These are phyloP conservation scores for Vandiemenella viatica DNA, from an alignment of 2,888 invertebrate genomes.

Conservation along the genomic window DNA sequence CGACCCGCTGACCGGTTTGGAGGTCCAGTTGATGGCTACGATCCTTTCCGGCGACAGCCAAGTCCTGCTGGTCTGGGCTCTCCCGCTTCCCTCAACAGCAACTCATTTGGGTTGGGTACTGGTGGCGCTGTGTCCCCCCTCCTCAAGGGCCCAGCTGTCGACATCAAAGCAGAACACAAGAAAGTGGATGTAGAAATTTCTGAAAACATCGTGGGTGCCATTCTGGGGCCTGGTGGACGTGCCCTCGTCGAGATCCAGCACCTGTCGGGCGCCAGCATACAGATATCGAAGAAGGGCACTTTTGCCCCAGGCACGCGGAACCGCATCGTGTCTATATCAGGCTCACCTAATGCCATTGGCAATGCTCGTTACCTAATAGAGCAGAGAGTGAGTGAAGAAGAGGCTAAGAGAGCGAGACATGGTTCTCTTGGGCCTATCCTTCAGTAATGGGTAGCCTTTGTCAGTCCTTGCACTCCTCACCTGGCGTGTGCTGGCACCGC, in stretches of 20 bases:
- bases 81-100: slow-evolving; percentile 68
- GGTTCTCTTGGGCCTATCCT: slow-evolving; percentile 24
- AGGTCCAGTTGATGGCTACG: slow-evolving; percentile 30
- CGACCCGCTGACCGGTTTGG: slow-evolving; percentile 12
- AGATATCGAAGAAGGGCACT: slow-evolving; percentile 96
- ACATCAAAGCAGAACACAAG: slow-evolving; percentile 63
- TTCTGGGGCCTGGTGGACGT: slow-evolving; percentile 91
- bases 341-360: slow-evolving; percentile 72
- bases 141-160: slow-evolving; percentile 68
- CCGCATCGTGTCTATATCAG: slow-evolving; percentile 91
- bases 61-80: slow-evolving; percentile 49
- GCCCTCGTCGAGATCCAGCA: slow-evolving; percentile 95
- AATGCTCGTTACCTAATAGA: slow-evolving; percentile 91
- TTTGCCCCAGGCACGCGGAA: slow-evolving; percentile 95
- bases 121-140: slow-evolving; percentile 23
- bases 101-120: slow-evolving; percentile 74
- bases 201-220: slow-evolving; percentile 85
- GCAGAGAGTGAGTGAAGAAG: slow-evolving; percentile 91
- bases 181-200: slow-evolving; percentile 82
- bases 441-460: slow-evolving; percentile 2
- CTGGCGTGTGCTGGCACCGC: too few species aligned
- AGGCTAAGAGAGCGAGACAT: slow-evolving; percentile 84
- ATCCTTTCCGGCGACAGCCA: slow-evolving; percentile 62
- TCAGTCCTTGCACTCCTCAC: too few species aligned
- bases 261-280: slow-evolving; percentile 91